Base-by-base conservation (phyloP, 2,888 invertebrate species). In the Habrosyne pyritoides region DNA sequence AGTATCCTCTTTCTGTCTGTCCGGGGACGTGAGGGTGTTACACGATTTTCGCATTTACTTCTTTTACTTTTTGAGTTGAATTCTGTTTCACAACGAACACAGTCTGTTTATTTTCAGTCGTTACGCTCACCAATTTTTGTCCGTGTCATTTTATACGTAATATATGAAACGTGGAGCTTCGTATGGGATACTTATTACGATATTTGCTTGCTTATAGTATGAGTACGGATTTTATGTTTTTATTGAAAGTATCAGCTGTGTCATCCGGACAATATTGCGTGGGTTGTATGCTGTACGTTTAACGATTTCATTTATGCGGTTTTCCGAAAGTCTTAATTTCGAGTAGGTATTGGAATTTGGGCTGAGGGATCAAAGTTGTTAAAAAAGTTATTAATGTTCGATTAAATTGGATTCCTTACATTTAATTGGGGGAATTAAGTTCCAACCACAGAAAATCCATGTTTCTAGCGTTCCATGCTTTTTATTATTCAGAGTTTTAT, bases 31-130 rank as follows among this genome's bases (percentile, higher is more conserved):
- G 50, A 28, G 28, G 59, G 52, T 53, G 50, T 56, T 57, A 69
- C 69, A 67, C 54, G 65, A 47, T 53, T 63, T 61, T 64, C 60
- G 53, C 64, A 61, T 64, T 61, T 60, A 47, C 46, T 48, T 30
- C 46, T 22, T 53, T 47, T 53, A n/a, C 18, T 7, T 42, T 42
- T 42, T 42, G n/a, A 8, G 42, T 42, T 42, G 42, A 42, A 42
- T 42, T 42, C 18, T 18, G 42, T 42, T 42, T 42, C 42, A 18
- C 42, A 18, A 42, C 8, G 22, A 12, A 47, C 12, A 2, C 47
- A 21, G 47, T 22, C 22, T 47, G 47, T 47, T 47, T 47, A 47
- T 47, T 47, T 47, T 47, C 24, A 47, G 47, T 22, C 47, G 47
- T 47, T 47, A 47, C 47, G 47, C 47, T 47, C 47, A 47, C 47